Evolutionary conservation across 2,888 invertebrate species (phyloP), one percentile per base, ranked within the genome.

Genomic region (Volucella bombylans): DNA sequence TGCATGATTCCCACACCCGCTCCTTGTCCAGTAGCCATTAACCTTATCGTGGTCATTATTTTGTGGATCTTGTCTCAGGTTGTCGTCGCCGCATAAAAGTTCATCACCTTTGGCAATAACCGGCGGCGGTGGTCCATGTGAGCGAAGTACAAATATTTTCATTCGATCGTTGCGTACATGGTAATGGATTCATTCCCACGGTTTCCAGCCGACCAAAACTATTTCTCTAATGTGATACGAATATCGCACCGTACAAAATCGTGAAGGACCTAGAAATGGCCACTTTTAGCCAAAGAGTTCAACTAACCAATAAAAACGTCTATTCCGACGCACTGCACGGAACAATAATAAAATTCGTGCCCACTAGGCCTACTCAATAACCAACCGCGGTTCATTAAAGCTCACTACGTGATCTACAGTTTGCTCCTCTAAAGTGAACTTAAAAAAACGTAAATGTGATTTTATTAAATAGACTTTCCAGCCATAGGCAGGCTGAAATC

Each of bases 191-290:
- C 72, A 59, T 79, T 79, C 79, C 72, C 79, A 79, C 79, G 79
- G 72, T 57, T 50, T 57, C 18, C 8, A 57, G 43, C 23, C 38
- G 14, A 14, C n/a, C 39, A 38, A 43, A 18, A 3, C 57, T 41
- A 45, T 31, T 64, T 43, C 18, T 41, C 67, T 65, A 74, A 76
- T 55, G 49, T 15, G 57, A 64, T 64, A 55, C 41, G 41, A 55
- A 80, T 64, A 74, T 79, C 72, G 54, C 78, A 83, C 80, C 83
- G 68, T 52, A 61, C 23, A n/a, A 23, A 77, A 80, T 74, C 83
- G 83, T 85, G 80, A 80, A 85, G 83, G 83, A 80, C 83, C 76
- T 85, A 76, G 80, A 67, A 85, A 85, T 83, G n/a, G 55, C 23
- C 57, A 61, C 31, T 59, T 74, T 80, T 71, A 59, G 23, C 39